Base-by-base conservation (phyloP, 2,113 vertebrate genomes). In the Sterna hirundo region DNA sequence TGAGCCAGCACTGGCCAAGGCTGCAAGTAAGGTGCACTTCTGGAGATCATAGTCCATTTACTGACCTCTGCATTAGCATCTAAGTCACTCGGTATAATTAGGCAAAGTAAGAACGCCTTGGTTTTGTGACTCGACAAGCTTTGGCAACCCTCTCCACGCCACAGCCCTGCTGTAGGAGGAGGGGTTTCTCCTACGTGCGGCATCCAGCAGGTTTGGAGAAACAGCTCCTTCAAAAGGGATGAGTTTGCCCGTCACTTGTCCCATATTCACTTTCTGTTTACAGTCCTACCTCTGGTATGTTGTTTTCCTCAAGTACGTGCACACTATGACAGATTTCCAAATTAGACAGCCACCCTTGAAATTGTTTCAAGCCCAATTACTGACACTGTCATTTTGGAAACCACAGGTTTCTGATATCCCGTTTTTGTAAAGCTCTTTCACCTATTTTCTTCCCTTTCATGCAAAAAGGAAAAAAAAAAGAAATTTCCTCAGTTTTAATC, bases 1-100 rank as follows among this genome's bases (percentile, higher is more conserved):
- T 0, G 0, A 75, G 42, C 25, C 61, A 83, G 47, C 32, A 4
- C 42, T 4, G 42, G 32, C 65, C 57, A 6, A 11, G 12, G 3
- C 61, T 12, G 8, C 5, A 1, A 62, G 32, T 15, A 10, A 70
- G 21, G 64, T n/a, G n/a, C 38, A 12, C 87, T 92, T 86, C 13
- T 84, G 40, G 77, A n/a, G 57, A 74, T 76, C 57, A 42, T 2
- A 32, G 19, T 13, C 76, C 76, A 15, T 30, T 42, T 34, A 27
- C 42, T 82, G 72, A 66, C 88, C 55, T 92, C 68, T 60, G 26
- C 42, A 36, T 55, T 72, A 83, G 27, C 40, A 38, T 15, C 76
- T 10, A 1, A 90, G 76, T 83, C 90, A 94, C 34, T 4, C 5
- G 4, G n/a, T 21, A 51, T 60, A 81, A 96, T 82, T 93, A 91